Conservation (phyloP, 2,797 vertebrate species). For the Lutjanus campechanus region DNA sequence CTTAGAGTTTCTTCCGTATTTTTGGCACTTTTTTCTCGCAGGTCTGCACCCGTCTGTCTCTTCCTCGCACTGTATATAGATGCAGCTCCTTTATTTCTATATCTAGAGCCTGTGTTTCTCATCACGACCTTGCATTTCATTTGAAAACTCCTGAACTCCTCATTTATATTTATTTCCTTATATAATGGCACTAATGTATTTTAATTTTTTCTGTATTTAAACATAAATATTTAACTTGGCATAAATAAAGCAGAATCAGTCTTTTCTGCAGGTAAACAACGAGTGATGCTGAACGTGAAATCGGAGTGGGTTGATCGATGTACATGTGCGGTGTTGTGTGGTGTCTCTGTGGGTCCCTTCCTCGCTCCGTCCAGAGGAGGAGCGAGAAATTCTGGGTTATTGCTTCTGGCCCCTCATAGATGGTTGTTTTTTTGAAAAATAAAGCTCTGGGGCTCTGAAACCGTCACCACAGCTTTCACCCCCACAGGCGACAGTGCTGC, state of each 20-base stretch:
- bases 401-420: slow-evolving; percentile 14
- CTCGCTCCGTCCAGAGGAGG: neutral
- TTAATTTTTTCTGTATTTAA: slow-evolving; percentile 23
- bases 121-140: slow-evolving; percentile 20
- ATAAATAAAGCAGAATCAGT: slow-evolving; percentile 39
- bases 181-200: slow-evolving; percentile 49
- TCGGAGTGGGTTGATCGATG: slow-evolving; percentile 8
- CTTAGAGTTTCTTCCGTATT: slow-evolving; percentile 47
- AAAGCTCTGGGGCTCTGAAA: slow-evolving; percentile 30
- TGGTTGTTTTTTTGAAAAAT: neutral
- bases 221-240: slow-evolving; percentile 37
- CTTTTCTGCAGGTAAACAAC: slow-evolving; percentile 42
- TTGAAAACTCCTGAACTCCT: slow-evolving; percentile 1
- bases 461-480: slow-evolving; percentile 18
- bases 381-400: slow-evolving; percentile 23
- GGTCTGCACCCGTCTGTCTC: slow-evolving; percentile 14
- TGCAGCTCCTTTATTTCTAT: slow-evolving; percentile 24
- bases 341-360: neutral
- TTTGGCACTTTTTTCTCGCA: slow-evolving; percentile 61
- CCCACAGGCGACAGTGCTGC: slow-evolving; percentile 24
- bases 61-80: slow-evolving; percentile 13
- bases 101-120: slow-evolving; percentile 18
- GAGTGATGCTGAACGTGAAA: slow-evolving; percentile 12
- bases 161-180: slow-evolving; percentile 11
- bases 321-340: slow-evolving; percentile 4